Evolutionary conservation across 2,888 invertebrate species (phyloP), one percentile per base, ranked within the genome.

Genomic region (Ichneumoninae sp.): DNA sequence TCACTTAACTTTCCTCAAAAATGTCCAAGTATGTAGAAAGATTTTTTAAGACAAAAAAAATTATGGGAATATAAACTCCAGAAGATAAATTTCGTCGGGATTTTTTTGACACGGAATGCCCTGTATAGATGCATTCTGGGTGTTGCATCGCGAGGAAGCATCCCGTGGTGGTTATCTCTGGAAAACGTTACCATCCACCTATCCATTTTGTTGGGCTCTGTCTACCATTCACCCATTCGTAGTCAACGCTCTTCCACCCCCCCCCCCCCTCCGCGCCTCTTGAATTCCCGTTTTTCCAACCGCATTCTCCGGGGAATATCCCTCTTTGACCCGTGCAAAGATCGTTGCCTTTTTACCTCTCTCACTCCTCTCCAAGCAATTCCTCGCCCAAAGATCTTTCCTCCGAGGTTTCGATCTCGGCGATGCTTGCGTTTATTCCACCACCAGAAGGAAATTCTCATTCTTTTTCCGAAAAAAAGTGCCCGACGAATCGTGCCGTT

Each of bases 151-250:
- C 19, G 16, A 44, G 40, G 44, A 57, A 40, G 69, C 63, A 57
- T 44, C 60, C n/a, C 50, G 63, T n/a, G 44, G 30, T 69, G 70
- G 80, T 74, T 73, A 74, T 80, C 66, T 74, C 57, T 52, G 73
- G 19, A 40, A 80, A 74, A 74, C 68, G 57, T 74, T 57, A 74
- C 81, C 71, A 70, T 70, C 33, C 81, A 60, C 76, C 76, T 65
- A 75, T 76, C 76, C 81, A 76, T 76, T 75, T 22, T 76, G 63
- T 52, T 69, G 54, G 50, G 26, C 19, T 52, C 52, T 68, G 26
- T 30, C 80, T 54, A 40, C 66, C 33, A 33, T 66, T 13, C 74
- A 33, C 50, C 65, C 81, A 63, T 76, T 19, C 47, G 30, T 47
- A 44, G 63, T 74, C 63, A 74, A 74, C 74, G 68, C 79, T 81